phyloP scores from a whole-genome alignment of 1,140 invertebrate genomes.

The Drosophila lacteicornis region DNA sequence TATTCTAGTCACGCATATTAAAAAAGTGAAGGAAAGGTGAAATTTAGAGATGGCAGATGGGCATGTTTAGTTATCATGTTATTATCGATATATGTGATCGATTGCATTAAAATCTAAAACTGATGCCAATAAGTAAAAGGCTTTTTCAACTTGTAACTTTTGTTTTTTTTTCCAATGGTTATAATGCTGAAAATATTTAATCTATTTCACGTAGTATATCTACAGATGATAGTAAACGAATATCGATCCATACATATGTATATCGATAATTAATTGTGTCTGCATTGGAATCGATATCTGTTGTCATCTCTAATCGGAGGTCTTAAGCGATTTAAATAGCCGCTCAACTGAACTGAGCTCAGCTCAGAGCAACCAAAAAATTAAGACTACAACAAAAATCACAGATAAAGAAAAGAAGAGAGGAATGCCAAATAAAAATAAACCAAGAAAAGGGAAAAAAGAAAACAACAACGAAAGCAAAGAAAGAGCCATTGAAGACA shows the following conservation, averaged over 20 bases:
- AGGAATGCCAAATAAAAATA: slow-evolving; percentile 37
- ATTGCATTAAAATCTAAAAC: neutral
- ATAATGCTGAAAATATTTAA: neutral
- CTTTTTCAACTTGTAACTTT: too few relatives aligned
- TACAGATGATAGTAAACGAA: too few relatives aligned
- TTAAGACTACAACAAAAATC: neutral
- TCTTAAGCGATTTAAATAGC: slow-evolving; percentile 47
- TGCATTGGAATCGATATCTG: neutral
- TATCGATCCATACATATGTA: too few relatives aligned
- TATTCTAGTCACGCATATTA: slow-evolving; percentile 71
- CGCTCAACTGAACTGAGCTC: slow-evolving; percentile 74
- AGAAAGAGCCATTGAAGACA: slow-evolving; percentile 41
- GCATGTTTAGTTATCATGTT: too few relatives aligned
- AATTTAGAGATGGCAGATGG: slow-evolving; percentile 2
- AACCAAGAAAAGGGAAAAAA: neutral
- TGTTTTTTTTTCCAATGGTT: neutral
- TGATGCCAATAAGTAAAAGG: too few relatives aligned
- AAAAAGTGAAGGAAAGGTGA: slow-evolving; percentile 35
- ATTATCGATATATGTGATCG: neutral
- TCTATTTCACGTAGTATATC: too few relatives aligned
- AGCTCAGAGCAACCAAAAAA: slow-evolving; percentile 36
- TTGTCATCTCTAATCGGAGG: slow-evolving; percentile 6
- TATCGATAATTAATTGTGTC: too few relatives aligned
- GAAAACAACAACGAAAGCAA: slow-evolving; percentile 23
- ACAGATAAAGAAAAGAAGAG: slow-evolving; percentile 1